Evolutionary conservation across 2,797 vertebrate genomes (phyloP).

Genomic region (Dendrocincla tyrannina): DNA sequence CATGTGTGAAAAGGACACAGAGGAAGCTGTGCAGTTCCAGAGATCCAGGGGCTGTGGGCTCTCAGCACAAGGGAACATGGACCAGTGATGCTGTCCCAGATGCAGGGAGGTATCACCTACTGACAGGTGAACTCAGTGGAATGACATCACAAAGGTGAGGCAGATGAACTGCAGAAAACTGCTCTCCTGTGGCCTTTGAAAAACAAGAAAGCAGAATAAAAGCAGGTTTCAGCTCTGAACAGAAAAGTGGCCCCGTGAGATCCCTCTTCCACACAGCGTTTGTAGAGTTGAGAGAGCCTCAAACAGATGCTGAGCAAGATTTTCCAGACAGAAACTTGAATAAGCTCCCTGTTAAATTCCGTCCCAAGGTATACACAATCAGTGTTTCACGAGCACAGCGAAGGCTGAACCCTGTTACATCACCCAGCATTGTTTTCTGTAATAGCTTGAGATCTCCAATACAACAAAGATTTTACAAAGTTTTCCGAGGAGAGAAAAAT

Average conservation of each 20-base stretch:
- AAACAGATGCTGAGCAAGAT: not conserved
- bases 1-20: not conserved
- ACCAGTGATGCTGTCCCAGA: too few relatives aligned
- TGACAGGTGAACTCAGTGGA: not conserved
- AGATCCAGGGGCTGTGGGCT: not conserved
- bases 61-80: not conserved
- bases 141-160: not conserved
- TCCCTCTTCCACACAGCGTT: not conserved
- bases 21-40: not conserved
- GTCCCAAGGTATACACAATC: fast-evolving
- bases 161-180: not conserved
- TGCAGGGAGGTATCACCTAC: not conserved
- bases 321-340: not conserved
- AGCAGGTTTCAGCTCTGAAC: not conserved
- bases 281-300: not conserved
- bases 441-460: not conserved
- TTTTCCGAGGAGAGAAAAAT: not conserved
- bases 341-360: not conserved
- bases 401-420: not conserved
- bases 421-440: fast-evolving
- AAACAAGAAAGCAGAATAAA: not conserved
- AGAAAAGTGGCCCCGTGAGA: not conserved
- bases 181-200: not conserved
- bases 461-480: not conserved
- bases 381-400: not conserved